Conservation (phyloP, 2,113 vertebrate species). For the Melospiza georgiana region DNA sequence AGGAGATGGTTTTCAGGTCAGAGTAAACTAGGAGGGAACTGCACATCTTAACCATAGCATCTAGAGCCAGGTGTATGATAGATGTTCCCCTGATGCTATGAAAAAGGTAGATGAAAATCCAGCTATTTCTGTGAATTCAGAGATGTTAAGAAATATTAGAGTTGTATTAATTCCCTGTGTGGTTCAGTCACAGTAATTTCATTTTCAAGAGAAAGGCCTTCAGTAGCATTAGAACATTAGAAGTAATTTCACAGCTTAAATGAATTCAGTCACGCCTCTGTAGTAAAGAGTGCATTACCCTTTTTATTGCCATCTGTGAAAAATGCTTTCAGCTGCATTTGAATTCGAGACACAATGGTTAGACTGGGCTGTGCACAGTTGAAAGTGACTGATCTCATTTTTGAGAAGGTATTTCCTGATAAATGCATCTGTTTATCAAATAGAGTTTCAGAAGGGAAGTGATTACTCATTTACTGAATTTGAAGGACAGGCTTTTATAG, state of each 20-base stretch:
- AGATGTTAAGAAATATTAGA: not conserved
- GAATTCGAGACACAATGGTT: accelerated
- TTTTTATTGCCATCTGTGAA: not conserved
- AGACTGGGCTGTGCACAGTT: not conserved
- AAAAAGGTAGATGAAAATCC: not conserved
- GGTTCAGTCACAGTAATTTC: not conserved
- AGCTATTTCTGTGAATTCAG: not conserved
- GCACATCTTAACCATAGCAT: not conserved
- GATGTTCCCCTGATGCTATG: not conserved
- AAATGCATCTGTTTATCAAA: not conserved
- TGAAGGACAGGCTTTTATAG: not conserved
- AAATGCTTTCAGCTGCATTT: not conserved
- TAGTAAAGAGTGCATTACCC: not conserved
- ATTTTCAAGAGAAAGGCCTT: not conserved
- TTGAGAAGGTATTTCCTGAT: not conserved
- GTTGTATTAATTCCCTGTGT: not conserved
- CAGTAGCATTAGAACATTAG: not conserved
- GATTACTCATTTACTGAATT: not conserved
- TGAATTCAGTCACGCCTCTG: not conserved
- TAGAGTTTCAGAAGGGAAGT: not conserved
- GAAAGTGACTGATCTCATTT: not conserved
- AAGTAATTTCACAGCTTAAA: conserved; percentile 32
- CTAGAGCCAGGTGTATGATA: not conserved
- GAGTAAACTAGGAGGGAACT: not conserved
- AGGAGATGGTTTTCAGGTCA: not conserved